A percentile compares a stretch with the other conserved stretches of the same genome.
These are phyloP conservation scores for Xanthostigma xanthostigma DNA, from an alignment of 2,888 invertebrate genomes.

Conservation along the genomic window DNA sequence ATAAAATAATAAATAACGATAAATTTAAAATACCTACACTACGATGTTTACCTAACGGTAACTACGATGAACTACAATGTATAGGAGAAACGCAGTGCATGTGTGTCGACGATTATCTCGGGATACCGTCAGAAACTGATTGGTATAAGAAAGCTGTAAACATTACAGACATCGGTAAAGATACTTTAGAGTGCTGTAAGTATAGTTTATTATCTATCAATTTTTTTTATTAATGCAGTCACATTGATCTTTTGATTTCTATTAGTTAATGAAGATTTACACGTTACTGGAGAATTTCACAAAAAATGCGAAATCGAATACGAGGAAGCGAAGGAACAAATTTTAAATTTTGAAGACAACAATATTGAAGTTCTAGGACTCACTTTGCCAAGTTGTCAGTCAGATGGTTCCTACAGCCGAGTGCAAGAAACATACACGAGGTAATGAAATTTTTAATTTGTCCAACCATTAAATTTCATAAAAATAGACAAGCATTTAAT, in stretches of 20 bases:
- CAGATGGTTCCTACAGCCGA: constrained; percentile 33
- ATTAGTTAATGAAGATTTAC: constrained; percentile 25
- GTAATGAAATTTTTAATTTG: constrained; percentile 1
- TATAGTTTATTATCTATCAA: constrained; percentile 1
- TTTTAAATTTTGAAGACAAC: constrained; percentile 19
- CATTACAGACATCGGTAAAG: constrained; percentile 19
- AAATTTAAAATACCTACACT: constrained; percentile 25
- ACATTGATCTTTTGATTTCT: neutral
- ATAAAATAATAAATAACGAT: constrained; percentile 21
- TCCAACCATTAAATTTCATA: constrained; percentile 9
- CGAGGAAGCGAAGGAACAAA: constrained; percentile 19
- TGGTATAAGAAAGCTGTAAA: constrained; percentile 18
- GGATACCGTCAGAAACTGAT: constrained; percentile 26
- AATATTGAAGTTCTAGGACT: constrained; percentile 23
- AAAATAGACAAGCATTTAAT: constrained; percentile 4
- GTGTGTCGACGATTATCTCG: constrained; percentile 42
- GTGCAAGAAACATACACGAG: constrained; percentile 22
- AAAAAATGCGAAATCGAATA: constrained; percentile 28
- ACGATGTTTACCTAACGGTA: constrained; percentile 48
- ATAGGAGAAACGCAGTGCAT: constrained; percentile 36
- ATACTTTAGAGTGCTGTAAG: constrained; percentile 28
- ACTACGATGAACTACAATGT: constrained; percentile 53
- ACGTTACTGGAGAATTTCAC: constrained; percentile 24
- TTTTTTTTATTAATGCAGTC: neutral
- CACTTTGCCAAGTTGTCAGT: constrained; percentile 30